Evolutionary conservation across 2,113 vertebrate species (phyloP).

Genomic region (Triplophysa tibetana): DNA sequence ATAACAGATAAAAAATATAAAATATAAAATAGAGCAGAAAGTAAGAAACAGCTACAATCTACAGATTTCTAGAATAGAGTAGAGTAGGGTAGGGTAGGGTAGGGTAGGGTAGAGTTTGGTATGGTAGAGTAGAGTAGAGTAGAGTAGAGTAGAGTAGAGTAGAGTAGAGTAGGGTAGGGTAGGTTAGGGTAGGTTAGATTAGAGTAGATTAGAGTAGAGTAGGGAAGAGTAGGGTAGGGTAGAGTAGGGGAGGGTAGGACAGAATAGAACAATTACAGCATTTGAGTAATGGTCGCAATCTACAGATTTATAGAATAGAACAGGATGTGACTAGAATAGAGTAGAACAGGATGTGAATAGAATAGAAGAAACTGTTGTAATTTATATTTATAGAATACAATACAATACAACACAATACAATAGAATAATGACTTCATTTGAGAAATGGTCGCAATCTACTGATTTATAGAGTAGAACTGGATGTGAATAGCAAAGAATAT

Average conservation of each 20-base stretch:
- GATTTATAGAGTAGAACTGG: not conserved
- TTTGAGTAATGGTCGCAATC: too few species aligned
- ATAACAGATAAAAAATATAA: too few species aligned
- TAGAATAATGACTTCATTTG: too few species aligned
- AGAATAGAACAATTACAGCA: too few species aligned
- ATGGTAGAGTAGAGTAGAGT: not conserved
- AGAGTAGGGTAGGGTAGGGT: not conserved
- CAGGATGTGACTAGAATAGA: not conserved
- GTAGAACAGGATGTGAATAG: not conserved
- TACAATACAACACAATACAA: not conserved
- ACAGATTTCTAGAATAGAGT: not conserved
- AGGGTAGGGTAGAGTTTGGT: not conserved
- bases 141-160: not conserved
- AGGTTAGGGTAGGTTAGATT: too few species aligned
- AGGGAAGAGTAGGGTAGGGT: too few species aligned
- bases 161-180: not conserved
- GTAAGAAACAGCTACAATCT: too few species aligned
- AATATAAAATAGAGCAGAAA: not conserved
- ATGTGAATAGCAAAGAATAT: too few species aligned
- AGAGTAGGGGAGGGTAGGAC: too few species aligned
- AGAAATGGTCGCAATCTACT: too few species aligned
- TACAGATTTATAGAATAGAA: not conserved
- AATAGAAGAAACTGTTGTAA: too few species aligned
- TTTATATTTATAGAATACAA: not conserved
- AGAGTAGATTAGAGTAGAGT: not conserved